phyloP scores from a whole-genome alignment of 2,797 vertebrate species.

The Enoplosus armatus region DNA sequence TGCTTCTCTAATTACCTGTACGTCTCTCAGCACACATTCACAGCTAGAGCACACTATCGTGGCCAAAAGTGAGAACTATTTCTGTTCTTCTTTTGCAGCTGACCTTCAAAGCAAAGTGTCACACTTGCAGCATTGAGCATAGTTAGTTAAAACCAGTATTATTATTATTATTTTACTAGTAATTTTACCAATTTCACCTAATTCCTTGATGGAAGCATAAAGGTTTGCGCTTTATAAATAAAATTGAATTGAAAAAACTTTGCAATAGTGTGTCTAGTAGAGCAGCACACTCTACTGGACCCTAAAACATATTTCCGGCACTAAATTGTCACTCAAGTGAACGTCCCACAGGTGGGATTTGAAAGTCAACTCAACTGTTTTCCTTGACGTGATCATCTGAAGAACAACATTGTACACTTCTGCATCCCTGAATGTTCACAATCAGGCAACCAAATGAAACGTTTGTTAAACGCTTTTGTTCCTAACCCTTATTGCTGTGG shows the following conservation, averaged over 20 bases:
- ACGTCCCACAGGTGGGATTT: constrained; percentile 4
- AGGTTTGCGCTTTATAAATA: too few species aligned
- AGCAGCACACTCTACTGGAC: not conserved
- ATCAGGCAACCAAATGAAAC: constrained; percentile 4
- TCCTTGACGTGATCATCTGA: not conserved
- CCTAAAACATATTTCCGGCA: not conserved
- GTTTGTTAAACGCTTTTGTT: not conserved
- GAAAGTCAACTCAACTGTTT: not conserved
- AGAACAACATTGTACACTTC: not conserved
- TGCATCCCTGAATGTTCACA: constrained; percentile 1
- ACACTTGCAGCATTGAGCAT: not conserved
- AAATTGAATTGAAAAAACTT: too few species aligned
- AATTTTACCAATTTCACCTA: not conserved
- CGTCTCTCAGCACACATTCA: not conserved
- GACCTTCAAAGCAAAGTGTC: not conserved
- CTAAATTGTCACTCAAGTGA: not conserved
- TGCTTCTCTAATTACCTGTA: not conserved
- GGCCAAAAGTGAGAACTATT: not conserved
- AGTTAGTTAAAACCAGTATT: not conserved
- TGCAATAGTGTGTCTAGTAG: fast-evolving
- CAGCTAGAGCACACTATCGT: fast-evolving
- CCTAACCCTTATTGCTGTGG: not conserved
- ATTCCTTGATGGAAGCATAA: not conserved
- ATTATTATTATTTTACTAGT: not conserved
- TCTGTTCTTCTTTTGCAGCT: not conserved